A percentile compares a stretch with the other conserved stretches of the same genome.
Evolutionary conservation across 2,113 vertebrate genomes (phyloP).

Genomic region (Melanerpes formicivorus): DNA sequence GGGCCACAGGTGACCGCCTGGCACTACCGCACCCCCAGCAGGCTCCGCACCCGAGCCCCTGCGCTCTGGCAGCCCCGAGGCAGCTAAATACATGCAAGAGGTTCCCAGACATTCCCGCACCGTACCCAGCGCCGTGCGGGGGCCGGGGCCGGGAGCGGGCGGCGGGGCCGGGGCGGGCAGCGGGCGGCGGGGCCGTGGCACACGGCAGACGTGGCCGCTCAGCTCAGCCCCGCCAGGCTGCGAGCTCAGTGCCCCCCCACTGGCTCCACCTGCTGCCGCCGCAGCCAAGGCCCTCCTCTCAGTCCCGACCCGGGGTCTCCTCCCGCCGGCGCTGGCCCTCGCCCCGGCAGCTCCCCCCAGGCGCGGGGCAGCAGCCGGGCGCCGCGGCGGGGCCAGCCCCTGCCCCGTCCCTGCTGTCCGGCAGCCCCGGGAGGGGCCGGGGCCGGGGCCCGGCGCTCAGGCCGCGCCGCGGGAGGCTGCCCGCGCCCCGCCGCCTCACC

Average conservation of each 20-base stretch:
- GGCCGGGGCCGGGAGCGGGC: not conserved
- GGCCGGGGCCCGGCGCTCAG: not conserved
- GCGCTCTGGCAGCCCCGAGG: not conserved
- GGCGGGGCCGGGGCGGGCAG: not conserved
- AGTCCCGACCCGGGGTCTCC: too few species aligned
- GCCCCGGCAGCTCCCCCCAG: not conserved
- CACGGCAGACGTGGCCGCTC: not conserved
- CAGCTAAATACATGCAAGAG: rapidly evolving
- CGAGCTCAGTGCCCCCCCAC: not conserved
- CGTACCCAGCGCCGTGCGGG: rapidly evolving
- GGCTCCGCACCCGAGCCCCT: rapidly evolving
- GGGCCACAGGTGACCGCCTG: rapidly evolving
- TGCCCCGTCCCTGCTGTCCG: not conserved
- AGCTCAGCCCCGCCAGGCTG: not conserved
- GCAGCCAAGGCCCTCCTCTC: too few species aligned
- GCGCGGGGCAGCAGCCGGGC: not conserved
- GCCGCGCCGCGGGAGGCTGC: not conserved
- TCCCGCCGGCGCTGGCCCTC: not conserved
- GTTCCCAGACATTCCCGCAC: rapidly evolving
- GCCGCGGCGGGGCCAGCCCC: not conserved
- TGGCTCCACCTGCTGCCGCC: not conserved
- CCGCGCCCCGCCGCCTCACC: slow-evolving; percentile 80
- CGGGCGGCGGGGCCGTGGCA: not conserved
- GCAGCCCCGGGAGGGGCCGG: not conserved
- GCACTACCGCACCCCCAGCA: rapidly evolving